These are phyloP conservation scores for Archips xylosteana DNA, from an alignment of 2,888 invertebrate species.

Conservation along the genomic window DNA sequence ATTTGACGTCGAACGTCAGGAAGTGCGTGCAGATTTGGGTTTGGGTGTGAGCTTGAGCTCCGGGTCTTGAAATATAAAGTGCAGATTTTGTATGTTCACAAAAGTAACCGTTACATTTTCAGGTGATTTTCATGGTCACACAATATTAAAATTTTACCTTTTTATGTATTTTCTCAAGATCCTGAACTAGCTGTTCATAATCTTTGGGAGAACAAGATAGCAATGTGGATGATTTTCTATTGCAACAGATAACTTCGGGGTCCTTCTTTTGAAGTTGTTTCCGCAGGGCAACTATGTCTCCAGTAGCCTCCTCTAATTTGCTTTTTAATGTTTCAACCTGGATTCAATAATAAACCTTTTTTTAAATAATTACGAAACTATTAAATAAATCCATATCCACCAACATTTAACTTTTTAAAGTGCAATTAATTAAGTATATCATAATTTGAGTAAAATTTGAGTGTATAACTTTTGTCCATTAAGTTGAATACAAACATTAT, in stretches of 20 bases:
- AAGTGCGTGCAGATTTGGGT: no score
- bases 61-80: background rate
- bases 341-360: background rate
- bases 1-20: no score
- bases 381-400: no score
- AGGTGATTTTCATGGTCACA: background rate
- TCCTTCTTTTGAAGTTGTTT: conserved; percentile 72
- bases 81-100: background rate
- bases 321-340: conserved; percentile 89
- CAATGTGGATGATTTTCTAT: conserved; percentile 47
- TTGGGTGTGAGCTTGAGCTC: no score
- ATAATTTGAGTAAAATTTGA: no score
- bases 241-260: conserved; percentile 54
- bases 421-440: no score
- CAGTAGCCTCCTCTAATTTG: conserved; percentile 89
- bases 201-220: conserved; percentile 69
- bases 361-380: no score
- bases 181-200: conserved; percentile 88
- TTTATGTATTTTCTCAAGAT: conserved; percentile 87
- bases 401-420: no score
- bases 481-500: no score
- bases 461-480: no score
- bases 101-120: background rate
- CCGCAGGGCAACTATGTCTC: conserved; percentile 89
- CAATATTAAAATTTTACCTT: conserved; percentile 74